Conservation (phyloP, 2,888 invertebrate species). For the Drosophila infuscata region DNA sequence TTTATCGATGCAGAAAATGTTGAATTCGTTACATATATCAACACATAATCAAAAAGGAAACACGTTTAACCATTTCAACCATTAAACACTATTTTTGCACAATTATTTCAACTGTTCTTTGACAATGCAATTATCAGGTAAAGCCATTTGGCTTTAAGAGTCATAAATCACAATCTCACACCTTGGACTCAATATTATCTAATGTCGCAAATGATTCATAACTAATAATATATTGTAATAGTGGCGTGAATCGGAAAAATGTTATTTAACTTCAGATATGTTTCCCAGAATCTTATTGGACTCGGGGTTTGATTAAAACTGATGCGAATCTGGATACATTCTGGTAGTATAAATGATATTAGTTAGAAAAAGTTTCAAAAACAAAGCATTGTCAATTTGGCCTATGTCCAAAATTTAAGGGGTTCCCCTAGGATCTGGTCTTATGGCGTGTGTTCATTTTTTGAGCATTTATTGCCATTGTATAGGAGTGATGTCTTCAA, state of each 20-base stretch:
- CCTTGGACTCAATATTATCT: not conserved
- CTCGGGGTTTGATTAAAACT: not conserved
- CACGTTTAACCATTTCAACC: not conserved
- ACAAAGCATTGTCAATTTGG: not conserved
- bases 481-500: not conserved
- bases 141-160: not conserved
- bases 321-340: not conserved
- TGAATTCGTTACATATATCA: slow-evolving; percentile 14
- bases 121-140: slow-evolving; percentile 8
- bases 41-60: not conserved
- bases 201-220: not conserved
- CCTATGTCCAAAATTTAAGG: not conserved
- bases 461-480: not conserved
- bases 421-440: not conserved
- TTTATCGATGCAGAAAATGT: slow-evolving; percentile 70
- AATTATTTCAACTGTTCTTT: slow-evolving; percentile 2
- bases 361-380: not conserved
- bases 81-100: not conserved
- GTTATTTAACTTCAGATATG: not conserved
- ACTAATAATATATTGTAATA: not conserved
- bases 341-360: not conserved
- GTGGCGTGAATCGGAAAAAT: not conserved
- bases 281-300: not conserved
- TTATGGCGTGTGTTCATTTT: not conserved
- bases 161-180: not conserved